A percentile compares a stretch with the other conserved stretches of the same genome.
These are phyloP conservation scores for Phalanger gymnotis DNA, from an alignment of 2,797 vertebrate genomes.

Conservation along the genomic window DNA sequence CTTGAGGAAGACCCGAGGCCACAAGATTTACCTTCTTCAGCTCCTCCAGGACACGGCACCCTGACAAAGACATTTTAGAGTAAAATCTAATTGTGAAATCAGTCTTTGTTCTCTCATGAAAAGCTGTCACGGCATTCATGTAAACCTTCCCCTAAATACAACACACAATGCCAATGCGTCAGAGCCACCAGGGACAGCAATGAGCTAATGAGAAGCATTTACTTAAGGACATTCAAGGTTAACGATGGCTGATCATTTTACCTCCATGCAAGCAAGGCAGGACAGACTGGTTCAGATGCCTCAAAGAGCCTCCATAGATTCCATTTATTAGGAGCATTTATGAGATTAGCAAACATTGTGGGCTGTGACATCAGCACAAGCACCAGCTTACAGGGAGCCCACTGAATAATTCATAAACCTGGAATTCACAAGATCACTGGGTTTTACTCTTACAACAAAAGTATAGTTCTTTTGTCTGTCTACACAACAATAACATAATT, in stretches of 20 bases:
- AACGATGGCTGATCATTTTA: conserved; percentile 49
- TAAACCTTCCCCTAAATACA: conserved; percentile 54
- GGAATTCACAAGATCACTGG: conserved; percentile 57
- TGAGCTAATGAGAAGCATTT: conserved; percentile 65
- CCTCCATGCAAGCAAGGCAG: conserved; percentile 20
- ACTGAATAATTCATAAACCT: conserved; percentile 52
- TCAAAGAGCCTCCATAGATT: conserved; percentile 29
- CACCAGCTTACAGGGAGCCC: conserved; percentile 44
- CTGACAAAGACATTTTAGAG: conserved; percentile 41
- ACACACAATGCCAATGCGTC: conserved; percentile 19
- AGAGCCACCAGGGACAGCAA: conserved; percentile 58
- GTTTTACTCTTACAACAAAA: conserved; percentile 40
- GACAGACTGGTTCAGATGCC: conserved; percentile 16
- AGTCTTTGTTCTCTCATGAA: conserved; percentile 49
- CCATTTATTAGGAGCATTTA: conserved; percentile 46
- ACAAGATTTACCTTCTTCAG: not conserved
- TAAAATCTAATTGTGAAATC: conserved; percentile 65
- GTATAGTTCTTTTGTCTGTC: conserved; percentile 39
- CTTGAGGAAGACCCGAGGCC: not conserved
- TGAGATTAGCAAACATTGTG: conserved; percentile 49
- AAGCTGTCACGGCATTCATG: conserved; percentile 20
- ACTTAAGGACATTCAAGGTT: conserved; percentile 40
- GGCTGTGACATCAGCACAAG: conserved; percentile 55
- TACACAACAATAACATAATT: conserved; percentile 48
- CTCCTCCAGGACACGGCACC: not conserved